Evolutionary conservation across 2,113 vertebrate genomes (phyloP).

Genomic region (Tragelaphus strepsiceros): DNA sequence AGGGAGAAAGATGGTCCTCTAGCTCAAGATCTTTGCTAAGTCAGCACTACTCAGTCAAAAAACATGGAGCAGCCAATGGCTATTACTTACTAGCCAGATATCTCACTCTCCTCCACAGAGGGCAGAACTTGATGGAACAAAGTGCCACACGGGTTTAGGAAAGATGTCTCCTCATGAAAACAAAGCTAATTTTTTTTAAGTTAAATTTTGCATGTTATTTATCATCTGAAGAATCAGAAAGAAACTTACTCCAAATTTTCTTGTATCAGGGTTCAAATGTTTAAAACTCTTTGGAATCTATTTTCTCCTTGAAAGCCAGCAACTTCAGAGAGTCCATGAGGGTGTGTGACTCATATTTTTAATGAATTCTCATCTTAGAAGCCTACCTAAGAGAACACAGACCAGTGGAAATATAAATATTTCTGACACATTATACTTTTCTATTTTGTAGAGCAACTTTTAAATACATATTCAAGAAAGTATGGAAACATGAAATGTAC

Average conservation of each 20-base stretch:
- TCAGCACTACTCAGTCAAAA: not conserved
- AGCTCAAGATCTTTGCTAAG: not conserved
- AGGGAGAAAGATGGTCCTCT: not conserved
- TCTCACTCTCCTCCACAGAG: not conserved
- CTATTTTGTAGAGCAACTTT: not conserved
- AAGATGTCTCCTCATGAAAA: not conserved
- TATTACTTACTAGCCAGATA: not conserved
- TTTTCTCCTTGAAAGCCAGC: conserved; percentile 33
- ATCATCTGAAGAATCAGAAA: conserved; percentile 1
- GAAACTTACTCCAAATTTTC: conserved; percentile 15
- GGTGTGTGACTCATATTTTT: not conserved
- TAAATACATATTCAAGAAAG: not conserved
- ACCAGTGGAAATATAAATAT: not conserved
- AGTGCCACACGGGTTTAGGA: not conserved
- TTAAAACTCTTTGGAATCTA: conserved; percentile 32
- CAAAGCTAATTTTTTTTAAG: not conserved
- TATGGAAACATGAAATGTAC: not conserved
- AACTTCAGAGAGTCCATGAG: not conserved
- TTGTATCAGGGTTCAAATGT: conserved; percentile 18
- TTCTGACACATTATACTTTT: not conserved
- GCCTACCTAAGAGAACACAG: not conserved
- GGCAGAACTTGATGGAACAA: not conserved
- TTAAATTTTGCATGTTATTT: conserved; percentile 11
- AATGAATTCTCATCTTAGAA: conserved; percentile 43
- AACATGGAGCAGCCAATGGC: not conserved